Evolutionary conservation across 2,888 invertebrate species (phyloP), one percentile per base, ranked within the genome.

Genomic region (Bombylius major): DNA sequence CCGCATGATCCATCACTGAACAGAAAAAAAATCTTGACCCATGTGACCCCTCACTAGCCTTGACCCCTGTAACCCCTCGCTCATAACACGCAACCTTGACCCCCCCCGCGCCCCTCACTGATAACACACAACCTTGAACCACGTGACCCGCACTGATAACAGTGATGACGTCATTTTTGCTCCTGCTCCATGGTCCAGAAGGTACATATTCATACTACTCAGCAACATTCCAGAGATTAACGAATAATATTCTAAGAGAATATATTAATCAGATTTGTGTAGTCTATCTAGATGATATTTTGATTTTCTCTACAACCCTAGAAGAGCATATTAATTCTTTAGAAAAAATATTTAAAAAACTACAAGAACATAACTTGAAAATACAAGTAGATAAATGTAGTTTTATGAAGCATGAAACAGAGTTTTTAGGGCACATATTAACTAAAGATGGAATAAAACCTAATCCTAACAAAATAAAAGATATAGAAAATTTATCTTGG

Each of bases 301-400:
- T 70, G 9, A 60, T 66, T 33, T 65, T 62, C 49, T 58, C 53
- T 4, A 63, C 60, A 31, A 62, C 60, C 3, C 50, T 67, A 34
- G 61, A 66, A 57, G 66, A 66, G 58, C 66, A 65, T 50, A 56
- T 61, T 13, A 46, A 53, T 51, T 57, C 47, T n/a, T 53, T 65
- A 42, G 56, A 59, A 56, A 44, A 46, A 50, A 62, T 66, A 5
- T 62, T 67, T 39, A 49, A 63, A 50, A 59, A 55, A 54, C 49
- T 65, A 31, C 49, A 58, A 44, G 47, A 61, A 54, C 51, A 48
- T 3, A 62, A 62, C 47, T 59, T 65, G 4, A 64, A 65, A 60
- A 59, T 65, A 11, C 63, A 65, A 53, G 23, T 64, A 5, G 62
- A 63, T 44, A 64, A 65, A 53, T 36, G 36, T 36, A 36, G 36